phyloP scores from a whole-genome alignment of 2,797 vertebrate genomes.

The Petrocephalus sullivani region DNA sequence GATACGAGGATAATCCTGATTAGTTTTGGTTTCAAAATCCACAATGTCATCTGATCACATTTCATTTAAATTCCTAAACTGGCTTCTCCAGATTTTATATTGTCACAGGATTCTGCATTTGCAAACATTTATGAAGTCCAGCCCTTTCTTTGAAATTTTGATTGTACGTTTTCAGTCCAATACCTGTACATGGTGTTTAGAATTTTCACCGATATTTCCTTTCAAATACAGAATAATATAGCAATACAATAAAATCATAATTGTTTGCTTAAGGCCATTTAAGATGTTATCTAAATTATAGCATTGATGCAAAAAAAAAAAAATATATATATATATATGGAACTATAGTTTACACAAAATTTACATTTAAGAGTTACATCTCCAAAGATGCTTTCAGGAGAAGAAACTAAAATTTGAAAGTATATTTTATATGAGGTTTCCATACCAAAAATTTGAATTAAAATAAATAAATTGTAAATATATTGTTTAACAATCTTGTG shows the following conservation, averaged over 20 bases:
- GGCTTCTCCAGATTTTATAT: background rate
- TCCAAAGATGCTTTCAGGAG: background rate
- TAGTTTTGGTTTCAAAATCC: constrained; percentile 2
- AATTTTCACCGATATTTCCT: background rate
- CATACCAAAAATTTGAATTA: background rate
- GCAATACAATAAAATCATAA: background rate
- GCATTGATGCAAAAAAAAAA: background rate
- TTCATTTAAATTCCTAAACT: background rate
- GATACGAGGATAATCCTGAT: background rate
- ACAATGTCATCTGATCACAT: background rate
- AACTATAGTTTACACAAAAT: too few species aligned
- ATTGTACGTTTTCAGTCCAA: background rate
- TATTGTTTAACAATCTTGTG: background rate
- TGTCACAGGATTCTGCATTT: background rate
- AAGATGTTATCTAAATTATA: background rate
- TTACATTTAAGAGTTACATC: background rate
- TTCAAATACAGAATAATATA: background rate
- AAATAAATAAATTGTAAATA: background rate
- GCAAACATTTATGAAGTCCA: background rate
- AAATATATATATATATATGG: background rate
- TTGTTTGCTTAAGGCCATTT: background rate
- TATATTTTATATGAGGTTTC: background rate
- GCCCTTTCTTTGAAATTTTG: background rate
- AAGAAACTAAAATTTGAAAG: background rate
- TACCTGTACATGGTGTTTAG: background rate